Base-by-base conservation (phyloP, 1,140 invertebrate species). In the Drosophila serrata region DNA sequence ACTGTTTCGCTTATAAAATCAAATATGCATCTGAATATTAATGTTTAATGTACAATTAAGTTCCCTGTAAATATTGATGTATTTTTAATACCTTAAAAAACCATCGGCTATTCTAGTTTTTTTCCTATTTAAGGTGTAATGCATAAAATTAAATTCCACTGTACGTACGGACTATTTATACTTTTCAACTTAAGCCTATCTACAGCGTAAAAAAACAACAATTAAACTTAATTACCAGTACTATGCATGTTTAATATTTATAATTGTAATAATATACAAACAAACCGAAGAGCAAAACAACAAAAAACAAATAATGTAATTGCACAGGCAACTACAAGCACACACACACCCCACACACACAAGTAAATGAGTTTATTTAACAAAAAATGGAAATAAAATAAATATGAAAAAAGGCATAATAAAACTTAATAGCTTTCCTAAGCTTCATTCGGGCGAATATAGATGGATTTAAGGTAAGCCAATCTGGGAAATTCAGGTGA, bases 211-310 rank as follows among this genome's bases (percentile, higher is more conserved):
- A 75, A 70, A 35, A 35, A 61, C 27, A 53, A 46, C 70, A 76
- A 87, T 82, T 87, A 65, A 76, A 78, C 58, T 70, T 84, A 90
- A 84, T 84, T 84, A 82, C 76, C 69, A 73, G 45, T 82, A 80
- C 72, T 80, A 77, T 88, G 84, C 79, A 87, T 87, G 85, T 90
- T 88, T 90, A 84, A 88, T 88, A 90, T 80, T 84, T 90, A 84
- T 90, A 88, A 78, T 78, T 82, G 80, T 88, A 88, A 80, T 87
- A 76, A 72, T 55, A 55, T 55, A 55, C 68, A 74, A 74, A 78
- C 57, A 69, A 75, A 70, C 51, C 40, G 55, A 56, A 63, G 39
- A 61, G 59, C 48, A 43, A 35, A 49, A 27, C 24, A 29, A 22
- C 49, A 55, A 55, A 37, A 51, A 33, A 33, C 29, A 33, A 73